Evolutionary conservation across 2,113 vertebrate genomes (phyloP).

Genomic region (Ammospiza nelsoni): DNA sequence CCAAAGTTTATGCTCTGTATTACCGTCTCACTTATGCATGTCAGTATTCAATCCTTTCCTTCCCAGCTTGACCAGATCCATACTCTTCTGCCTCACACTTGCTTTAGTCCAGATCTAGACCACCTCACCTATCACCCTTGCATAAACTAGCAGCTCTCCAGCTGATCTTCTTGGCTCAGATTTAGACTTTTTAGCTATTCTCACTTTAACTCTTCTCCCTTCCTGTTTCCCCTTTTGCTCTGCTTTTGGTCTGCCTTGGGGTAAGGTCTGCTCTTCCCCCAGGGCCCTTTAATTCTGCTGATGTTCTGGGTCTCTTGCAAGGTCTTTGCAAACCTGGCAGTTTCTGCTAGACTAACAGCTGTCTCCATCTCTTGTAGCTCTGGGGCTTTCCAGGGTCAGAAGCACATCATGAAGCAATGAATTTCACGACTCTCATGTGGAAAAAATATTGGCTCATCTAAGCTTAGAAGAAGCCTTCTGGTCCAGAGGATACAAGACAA

Average conservation of each 20-base stretch:
- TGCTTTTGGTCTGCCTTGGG: neutral
- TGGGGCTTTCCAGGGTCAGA: constrained; percentile 36
- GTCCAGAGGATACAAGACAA: neutral
- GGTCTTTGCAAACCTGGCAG: constrained; percentile 41
- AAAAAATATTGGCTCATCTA: constrained; percentile 29
- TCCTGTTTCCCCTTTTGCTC: neutral
- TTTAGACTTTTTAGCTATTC: neutral
- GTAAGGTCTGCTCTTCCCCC: neutral
- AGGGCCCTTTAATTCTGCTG: constrained; percentile 17
- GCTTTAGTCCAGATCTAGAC: neutral
- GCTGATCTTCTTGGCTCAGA: neutral
- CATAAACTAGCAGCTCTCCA: neutral
- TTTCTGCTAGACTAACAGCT: constrained; percentile 59
- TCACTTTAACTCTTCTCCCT: neutral
- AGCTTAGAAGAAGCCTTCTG: constrained; percentile 33
- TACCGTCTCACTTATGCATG: neutral
- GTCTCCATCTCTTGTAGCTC: constrained; percentile 38
- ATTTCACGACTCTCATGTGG: constrained; percentile 25
- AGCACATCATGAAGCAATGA: constrained; percentile 45
- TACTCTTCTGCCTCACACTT: neutral
- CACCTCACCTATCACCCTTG: neutral
- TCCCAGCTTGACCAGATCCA: neutral
- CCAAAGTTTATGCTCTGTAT: neutral
- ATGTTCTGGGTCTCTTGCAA: constrained; percentile 27
- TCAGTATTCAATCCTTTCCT: neutral